phyloP scores from a whole-genome alignment of 2,113 vertebrate species.

The Sylvia atricapilla region DNA sequence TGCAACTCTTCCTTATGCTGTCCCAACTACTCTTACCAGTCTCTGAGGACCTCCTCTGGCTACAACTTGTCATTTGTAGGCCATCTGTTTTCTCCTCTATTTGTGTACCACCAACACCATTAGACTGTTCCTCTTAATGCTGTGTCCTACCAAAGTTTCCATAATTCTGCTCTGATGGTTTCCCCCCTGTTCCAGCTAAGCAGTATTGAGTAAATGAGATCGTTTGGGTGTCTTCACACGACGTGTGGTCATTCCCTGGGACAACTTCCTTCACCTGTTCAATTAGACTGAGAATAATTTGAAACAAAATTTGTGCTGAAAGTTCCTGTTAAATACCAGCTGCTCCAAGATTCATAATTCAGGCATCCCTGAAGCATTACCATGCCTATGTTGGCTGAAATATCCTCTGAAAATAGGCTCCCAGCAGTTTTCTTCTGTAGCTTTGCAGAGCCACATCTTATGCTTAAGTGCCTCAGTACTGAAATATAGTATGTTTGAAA shows the following conservation, averaged over 20 bases:
- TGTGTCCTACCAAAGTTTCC: background rate
- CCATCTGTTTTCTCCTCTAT: background rate
- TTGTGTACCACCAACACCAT: background rate
- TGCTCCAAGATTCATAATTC: background rate
- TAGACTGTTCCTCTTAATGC: background rate
- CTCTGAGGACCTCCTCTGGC: slow-evolving; percentile 15
- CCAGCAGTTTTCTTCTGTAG: background rate
- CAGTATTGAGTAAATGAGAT: background rate
- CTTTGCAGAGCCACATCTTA: rapidly evolving
- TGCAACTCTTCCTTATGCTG: background rate
- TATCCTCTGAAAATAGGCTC: background rate
- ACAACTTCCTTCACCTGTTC: background rate
- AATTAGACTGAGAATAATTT: background rate
- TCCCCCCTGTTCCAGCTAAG: background rate
- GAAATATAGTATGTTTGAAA: background rate
- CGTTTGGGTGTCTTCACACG: background rate
- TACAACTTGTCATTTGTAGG: background rate
- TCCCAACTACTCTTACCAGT: background rate
- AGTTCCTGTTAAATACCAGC: background rate
- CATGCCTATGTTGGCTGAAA: background rate
- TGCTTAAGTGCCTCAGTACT: background rate
- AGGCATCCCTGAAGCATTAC: background rate
- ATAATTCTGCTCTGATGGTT: background rate
- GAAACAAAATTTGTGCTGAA: background rate
- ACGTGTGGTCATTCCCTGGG: rapidly evolving